Conservation (phyloP, 1,140 invertebrate genomes). For the Cydia strobilella region DNA sequence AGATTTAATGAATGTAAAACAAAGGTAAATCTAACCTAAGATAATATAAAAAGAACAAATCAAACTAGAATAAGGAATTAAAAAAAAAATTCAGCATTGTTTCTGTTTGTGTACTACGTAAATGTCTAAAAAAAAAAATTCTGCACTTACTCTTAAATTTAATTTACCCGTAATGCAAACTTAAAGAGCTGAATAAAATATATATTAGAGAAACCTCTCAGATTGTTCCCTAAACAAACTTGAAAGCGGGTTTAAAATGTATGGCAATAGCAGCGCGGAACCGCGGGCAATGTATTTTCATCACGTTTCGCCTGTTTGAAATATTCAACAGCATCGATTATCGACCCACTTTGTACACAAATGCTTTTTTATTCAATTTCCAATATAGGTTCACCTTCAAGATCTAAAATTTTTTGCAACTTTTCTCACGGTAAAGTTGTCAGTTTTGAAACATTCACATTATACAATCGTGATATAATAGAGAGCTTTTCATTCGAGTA, state of each 20-base stretch:
- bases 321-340: constrained; percentile 74
- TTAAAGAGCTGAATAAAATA: constrained; percentile 34
- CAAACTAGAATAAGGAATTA: not conserved
- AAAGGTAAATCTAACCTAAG: no score
- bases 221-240: constrained; percentile 44
- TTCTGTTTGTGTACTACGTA: not conserved
- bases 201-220: constrained; percentile 42
- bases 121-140: not conserved
- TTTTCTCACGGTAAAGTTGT: not conserved
- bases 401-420: constrained; percentile 18
- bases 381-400: constrained; percentile 35
- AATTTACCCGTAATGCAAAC: constrained; percentile 30
- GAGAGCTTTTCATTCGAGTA: no score
- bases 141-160: not conserved
- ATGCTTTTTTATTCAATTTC: constrained; percentile 69
- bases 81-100: not conserved
- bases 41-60: not conserved
- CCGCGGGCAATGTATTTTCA: constrained; percentile 46
- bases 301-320: constrained; percentile 64
- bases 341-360: constrained; percentile 69
- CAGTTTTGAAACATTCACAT: no score
- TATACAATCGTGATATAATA: no score
- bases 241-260: constrained; percentile 41
- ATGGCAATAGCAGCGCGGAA: constrained; percentile 38
- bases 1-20: no score